Conservation (phyloP, 1,140 invertebrate species). For the Bombus waltoni region DNA sequence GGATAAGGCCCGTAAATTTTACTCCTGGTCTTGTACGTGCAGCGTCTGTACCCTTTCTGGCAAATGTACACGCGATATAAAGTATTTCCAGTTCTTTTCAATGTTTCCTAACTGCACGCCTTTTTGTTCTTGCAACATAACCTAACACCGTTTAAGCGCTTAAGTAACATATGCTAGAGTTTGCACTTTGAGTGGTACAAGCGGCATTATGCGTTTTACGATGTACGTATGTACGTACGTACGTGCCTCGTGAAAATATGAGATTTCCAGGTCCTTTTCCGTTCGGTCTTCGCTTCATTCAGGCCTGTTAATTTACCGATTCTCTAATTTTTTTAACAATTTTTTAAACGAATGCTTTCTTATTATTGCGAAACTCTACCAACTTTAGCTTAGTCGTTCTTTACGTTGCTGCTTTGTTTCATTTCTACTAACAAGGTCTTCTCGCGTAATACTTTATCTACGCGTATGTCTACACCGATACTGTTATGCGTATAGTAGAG, state of each 20-base stretch:
- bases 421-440: background rate
- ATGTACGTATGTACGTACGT: too few species aligned
- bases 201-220: background rate
- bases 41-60: background rate
- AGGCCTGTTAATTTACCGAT: too few species aligned
- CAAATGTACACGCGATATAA: background rate
- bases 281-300: too few species aligned
- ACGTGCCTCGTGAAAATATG: background rate
- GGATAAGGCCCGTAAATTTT: background rate
- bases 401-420: background rate
- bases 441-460: background rate
- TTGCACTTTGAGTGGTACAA: background rate
- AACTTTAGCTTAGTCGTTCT: background rate
- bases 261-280: conserved; percentile 4
- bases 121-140: conserved; percentile 18
- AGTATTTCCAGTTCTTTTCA: conserved; percentile 35
- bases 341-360: background rate
- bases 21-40: background rate
- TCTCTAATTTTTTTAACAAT: background rate
- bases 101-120: background rate
- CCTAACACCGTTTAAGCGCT: conserved; percentile 8
- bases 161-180: conserved; percentile 28
- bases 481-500: background rate
- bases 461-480: background rate
- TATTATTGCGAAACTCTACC: background rate